Evolutionary conservation across 2,113 vertebrate species (phyloP).

Genomic region (Pontoporia blainvillei): DNA sequence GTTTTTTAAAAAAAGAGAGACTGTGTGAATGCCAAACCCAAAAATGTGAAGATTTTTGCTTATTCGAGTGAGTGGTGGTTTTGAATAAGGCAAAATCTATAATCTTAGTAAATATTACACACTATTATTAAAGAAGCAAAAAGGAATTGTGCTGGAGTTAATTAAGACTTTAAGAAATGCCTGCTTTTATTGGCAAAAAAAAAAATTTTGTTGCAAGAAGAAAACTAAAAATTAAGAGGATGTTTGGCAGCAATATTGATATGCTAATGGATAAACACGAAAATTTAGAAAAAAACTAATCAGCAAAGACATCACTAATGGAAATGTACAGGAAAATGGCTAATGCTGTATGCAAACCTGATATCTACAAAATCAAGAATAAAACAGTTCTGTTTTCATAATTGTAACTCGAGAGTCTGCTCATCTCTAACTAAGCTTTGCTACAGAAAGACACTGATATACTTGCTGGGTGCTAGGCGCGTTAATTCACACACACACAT

Average conservation of each 20-base stretch:
- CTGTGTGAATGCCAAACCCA: constrained; percentile 57
- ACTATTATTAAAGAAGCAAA: constrained; percentile 82
- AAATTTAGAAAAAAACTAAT: constrained; percentile 89
- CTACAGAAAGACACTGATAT: constrained; percentile 60
- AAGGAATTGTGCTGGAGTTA: constrained; percentile 84
- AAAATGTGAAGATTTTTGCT: constrained; percentile 77
- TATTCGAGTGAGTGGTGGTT: constrained; percentile 76
- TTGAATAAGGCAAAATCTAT: constrained; percentile 81
- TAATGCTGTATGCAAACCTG: constrained; percentile 86
- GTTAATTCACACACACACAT: not conserved
- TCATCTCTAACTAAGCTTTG: constrained; percentile 69
- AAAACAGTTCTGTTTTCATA: constrained; percentile 80
- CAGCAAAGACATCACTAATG: constrained; percentile 89
- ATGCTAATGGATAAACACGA: constrained; percentile 89
- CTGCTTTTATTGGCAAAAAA: constrained; percentile 87
- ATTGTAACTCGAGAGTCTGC: constrained; percentile 76
- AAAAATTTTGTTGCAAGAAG: constrained; percentile 81
- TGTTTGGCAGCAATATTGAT: constrained; percentile 89
- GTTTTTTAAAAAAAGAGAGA: not conserved
- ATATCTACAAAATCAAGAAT: constrained; percentile 81
- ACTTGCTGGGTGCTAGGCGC: constrained; percentile 27
- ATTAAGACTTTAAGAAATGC: constrained; percentile 88
- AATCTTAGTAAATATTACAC: constrained; percentile 84
- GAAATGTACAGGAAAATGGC: constrained; percentile 88
- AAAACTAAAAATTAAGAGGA: constrained; percentile 88